A percentile compares a stretch with the other conserved stretches of the same genome.
phyloP scores from a whole-genome alignment of 2,888 invertebrate species.

The Scotopteryx bipunctaria region DNA sequence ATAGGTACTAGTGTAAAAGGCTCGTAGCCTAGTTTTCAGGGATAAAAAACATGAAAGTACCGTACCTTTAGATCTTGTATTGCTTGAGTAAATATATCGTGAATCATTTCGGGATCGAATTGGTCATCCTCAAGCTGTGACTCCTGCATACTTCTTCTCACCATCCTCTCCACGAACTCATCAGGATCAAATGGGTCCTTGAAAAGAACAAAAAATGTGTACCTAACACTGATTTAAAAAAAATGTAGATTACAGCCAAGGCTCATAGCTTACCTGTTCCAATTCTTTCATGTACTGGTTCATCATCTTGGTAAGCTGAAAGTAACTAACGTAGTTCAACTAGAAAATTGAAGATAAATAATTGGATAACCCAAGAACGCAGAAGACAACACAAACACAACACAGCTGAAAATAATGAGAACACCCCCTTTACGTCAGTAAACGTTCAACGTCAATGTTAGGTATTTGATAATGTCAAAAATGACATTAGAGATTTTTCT shows the following conservation, averaged over 20 bases:
- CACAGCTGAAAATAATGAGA: not conserved
- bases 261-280: conserved; percentile 85
- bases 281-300: conserved; percentile 94
- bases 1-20: too few species aligned
- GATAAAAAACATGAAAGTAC: not conserved
- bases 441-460: too few species aligned
- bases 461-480: too few species aligned
- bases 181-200: conserved; percentile 98
- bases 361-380: not conserved
- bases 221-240: too few species aligned
- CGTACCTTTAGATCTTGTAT: conserved; percentile 89
- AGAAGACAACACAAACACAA: not conserved
- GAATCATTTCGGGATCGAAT: conserved; percentile 94
- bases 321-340: not conserved
- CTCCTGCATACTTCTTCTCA: conserved; percentile 95
- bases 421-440: too few species aligned
- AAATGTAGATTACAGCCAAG: too few species aligned
- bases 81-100: conserved; percentile 96
- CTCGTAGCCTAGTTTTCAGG: too few species aligned
- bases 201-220: conserved; percentile 9
- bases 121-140: conserved; percentile 84
- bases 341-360: not conserved
- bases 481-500: too few species aligned
- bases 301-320: conserved; percentile 86
- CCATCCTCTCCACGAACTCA: conserved; percentile 98